Base-by-base conservation (phyloP, 2,888 invertebrate species). In the Sminthurinus aureus region DNA sequence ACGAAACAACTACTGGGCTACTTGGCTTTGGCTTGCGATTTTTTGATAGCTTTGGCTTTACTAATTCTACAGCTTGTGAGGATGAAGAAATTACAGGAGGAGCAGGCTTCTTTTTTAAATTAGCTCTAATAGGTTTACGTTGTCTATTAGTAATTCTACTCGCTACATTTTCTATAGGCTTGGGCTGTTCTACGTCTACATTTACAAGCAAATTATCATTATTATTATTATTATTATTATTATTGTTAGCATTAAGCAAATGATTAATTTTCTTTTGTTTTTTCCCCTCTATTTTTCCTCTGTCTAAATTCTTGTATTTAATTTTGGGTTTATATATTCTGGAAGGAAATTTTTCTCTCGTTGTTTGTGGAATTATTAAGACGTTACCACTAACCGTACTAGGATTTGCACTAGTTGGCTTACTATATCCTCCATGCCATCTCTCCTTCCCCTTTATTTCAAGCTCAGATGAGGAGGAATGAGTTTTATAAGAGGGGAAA, bases 321-420 rank as follows among this genome's bases (percentile, higher is more conserved):
- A 71, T 6, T 50, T 71, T 69, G 9, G 83, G 83, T 52, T 83
- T n/a, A 64, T 73, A 83, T 50, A 83, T 83, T 0, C 64, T 78
- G 8, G 51, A 67, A 18, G 83, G 83, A 64, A 73, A 83, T 69
- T 38, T 71, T 20, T 83, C 83, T 11, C 51, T 26, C 0, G 73
- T 73, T 6, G 83, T 58, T 51, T 83, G 83, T 11, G 83, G 83
- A 20, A 83, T 83, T 0, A 83, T 73, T 74, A 81, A n/a, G 51
- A n/a, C 12, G 18, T 6, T n/a, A 11, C 75, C 75, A 38, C 13
- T n/a, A 3, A 74, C 80, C 20, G 18, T 38, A 50, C 22, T 51
- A 80, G 67, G 67, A 73, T 26, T 69, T 22, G 26, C 69, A 38
- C 58, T 13, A n/a, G 38, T 79, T 12, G 58, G 24, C 6, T n/a